Conservation (phyloP, 1,140 invertebrate genomes). For the Bombus superbus region DNA sequence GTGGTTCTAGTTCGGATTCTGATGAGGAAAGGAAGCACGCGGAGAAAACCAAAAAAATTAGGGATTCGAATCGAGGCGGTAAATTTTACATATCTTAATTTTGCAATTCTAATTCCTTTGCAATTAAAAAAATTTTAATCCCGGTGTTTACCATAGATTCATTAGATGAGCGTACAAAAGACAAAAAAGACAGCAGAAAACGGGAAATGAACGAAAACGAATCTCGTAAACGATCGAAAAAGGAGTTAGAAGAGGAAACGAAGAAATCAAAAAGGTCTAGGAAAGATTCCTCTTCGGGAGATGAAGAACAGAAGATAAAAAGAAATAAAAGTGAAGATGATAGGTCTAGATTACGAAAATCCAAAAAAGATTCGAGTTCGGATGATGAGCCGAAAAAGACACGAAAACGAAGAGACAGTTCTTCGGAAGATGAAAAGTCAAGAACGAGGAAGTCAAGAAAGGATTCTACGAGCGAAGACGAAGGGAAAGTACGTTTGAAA, state of each 20-base stretch:
- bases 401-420: slow-evolving; percentile 78
- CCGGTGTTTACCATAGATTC: slow-evolving; percentile 58
- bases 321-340: slow-evolving; percentile 83
- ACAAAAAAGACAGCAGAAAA: slow-evolving; percentile 78
- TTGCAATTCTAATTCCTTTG: background rate
- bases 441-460: slow-evolving; percentile 82
- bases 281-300: slow-evolving; percentile 86
- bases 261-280: slow-evolving; percentile 83
- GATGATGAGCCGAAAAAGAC: slow-evolving; percentile 83
- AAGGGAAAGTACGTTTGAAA: slow-evolving; percentile 73
- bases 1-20: slow-evolving; percentile 77
- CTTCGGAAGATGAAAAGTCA: slow-evolving; percentile 80
- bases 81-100: slow-evolving; percentile 42
- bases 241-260: slow-evolving; percentile 80
- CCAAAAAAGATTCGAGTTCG: slow-evolving; percentile 84
- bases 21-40: slow-evolving; percentile 76
- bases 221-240: slow-evolving; percentile 78
- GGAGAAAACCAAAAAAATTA: slow-evolving; percentile 76
- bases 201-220: slow-evolving; percentile 81
- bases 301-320: slow-evolving; percentile 86
- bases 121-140: background rate
- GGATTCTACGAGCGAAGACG: slow-evolving; percentile 81
- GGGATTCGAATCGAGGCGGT: slow-evolving; percentile 73
- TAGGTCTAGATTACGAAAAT: slow-evolving; percentile 82
- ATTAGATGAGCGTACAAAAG: slow-evolving; percentile 75